Conservation (phyloP, 1,140 invertebrate species). For the Odontomachus brunneus region DNA sequence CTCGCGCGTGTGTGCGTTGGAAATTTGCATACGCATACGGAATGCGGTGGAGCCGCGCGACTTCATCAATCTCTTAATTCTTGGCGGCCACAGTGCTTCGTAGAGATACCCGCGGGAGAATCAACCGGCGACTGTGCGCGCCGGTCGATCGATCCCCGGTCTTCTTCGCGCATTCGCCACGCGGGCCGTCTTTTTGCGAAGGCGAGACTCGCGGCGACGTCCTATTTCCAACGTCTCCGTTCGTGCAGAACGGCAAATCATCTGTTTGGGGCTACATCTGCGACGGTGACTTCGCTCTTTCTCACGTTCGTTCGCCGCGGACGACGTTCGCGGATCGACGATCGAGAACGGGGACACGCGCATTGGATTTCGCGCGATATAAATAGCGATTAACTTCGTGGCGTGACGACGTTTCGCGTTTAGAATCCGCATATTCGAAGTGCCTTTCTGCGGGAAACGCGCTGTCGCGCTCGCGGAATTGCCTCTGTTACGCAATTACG, state of each 20-base stretch:
- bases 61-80: not conserved
- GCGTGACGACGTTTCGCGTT: not conserved
- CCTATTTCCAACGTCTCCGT: too few species aligned
- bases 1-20: not conserved
- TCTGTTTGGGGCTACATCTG: too few species aligned
- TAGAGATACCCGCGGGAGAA: not conserved
- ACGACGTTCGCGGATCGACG: not conserved
- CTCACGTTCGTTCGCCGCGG: not conserved
- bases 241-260: too few species aligned
- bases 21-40: slow-evolving; percentile 23
- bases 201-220: too few species aligned
- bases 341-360: not conserved
- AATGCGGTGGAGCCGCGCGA: not conserved
- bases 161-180: too few species aligned
- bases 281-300: not conserved
- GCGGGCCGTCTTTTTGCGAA: too few species aligned
- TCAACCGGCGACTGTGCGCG: too few species aligned
- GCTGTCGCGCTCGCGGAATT: slow-evolving; percentile 18
- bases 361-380: not conserved
- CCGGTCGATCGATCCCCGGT: too few species aligned
- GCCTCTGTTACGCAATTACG: slow-evolving; percentile 48
- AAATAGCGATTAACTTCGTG: not conserved
- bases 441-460: slow-evolving; percentile 29
- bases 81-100: not conserved
- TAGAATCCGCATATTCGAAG: not conserved